phyloP scores from a whole-genome alignment of 2,797 vertebrate genomes.

The Arctocebus calabarensis region DNA sequence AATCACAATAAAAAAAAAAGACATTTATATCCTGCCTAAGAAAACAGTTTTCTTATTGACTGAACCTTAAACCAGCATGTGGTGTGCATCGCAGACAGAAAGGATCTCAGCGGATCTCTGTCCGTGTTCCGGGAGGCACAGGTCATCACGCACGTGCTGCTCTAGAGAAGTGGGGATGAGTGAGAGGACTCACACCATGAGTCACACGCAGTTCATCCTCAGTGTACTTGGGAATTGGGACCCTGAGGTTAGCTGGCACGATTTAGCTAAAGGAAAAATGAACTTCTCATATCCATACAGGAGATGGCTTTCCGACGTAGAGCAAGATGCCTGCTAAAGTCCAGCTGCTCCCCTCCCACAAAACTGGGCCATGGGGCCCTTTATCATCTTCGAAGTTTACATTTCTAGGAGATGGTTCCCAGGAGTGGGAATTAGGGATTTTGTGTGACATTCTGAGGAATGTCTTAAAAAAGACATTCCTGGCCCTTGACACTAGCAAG shows the following conservation, averaged over 20 bases:
- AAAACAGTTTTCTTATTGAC: conserved; percentile 14
- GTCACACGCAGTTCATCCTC: background rate
- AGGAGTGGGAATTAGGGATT: background rate
- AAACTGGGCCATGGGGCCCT: background rate
- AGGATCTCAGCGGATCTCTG: background rate
- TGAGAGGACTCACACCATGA: background rate
- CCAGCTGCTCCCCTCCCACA: background rate
- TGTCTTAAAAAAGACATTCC: background rate
- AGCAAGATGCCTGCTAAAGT: background rate
- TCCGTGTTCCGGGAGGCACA: background rate
- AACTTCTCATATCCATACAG: background rate
- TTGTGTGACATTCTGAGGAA: too few relatives aligned
- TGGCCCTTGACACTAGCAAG: conserved; percentile 14
- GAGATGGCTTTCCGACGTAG: background rate
- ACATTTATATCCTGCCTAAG: background rate
- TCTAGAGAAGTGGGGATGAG: background rate
- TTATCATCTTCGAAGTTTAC: background rate
- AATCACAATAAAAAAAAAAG: too few relatives aligned
- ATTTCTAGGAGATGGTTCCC: background rate
- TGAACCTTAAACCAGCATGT: background rate
- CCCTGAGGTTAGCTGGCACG: background rate
- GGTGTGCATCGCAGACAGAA: background rate
- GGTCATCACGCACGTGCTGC: background rate
- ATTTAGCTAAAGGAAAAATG: conserved; percentile 27
- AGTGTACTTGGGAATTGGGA: background rate